These are phyloP conservation scores for Odontophorus gujanensis DNA, from an alignment of 2,113 vertebrate species.

Conservation along the genomic window DNA sequence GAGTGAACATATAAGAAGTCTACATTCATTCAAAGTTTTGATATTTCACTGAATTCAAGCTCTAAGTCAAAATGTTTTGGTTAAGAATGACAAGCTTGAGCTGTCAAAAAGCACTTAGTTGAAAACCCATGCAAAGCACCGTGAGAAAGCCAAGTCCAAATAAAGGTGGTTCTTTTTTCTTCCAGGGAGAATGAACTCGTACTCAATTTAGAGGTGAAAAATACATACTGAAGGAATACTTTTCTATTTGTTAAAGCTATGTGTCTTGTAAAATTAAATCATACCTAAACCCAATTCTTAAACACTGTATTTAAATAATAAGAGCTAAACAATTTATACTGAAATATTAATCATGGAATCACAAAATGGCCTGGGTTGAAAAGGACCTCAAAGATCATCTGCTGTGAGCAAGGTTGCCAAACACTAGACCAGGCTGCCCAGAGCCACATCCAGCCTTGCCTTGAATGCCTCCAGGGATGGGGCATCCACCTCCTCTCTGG, in stretches of 20 bases:
- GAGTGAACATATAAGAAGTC: neutral
- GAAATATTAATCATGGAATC: neutral
- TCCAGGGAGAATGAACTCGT: neutral
- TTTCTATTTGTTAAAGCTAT: neutral
- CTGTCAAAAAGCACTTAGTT: neutral
- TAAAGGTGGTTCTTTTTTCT: neutral
- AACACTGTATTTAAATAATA: constrained; percentile 39
- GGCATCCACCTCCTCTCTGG: no score
- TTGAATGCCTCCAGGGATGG: no score
- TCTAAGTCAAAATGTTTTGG: neutral
- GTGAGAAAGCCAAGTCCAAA: neutral
- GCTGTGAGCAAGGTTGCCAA: no score
- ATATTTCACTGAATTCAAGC: neutral
- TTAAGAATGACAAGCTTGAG: neutral
- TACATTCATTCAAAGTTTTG: neutral
- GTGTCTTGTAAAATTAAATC: constrained; percentile 23
- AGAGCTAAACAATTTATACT: constrained; percentile 23
- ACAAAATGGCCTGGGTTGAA: no score
- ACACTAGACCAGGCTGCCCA: no score
- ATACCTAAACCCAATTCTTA: constrained; percentile 23
- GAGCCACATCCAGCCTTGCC: no score
- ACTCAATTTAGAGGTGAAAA: constrained; percentile 30
- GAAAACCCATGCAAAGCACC: neutral
- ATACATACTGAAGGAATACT: neutral
- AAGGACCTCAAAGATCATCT: no score